phyloP scores from a whole-genome alignment of 2,113 vertebrate species.

The Grus americana region DNA sequence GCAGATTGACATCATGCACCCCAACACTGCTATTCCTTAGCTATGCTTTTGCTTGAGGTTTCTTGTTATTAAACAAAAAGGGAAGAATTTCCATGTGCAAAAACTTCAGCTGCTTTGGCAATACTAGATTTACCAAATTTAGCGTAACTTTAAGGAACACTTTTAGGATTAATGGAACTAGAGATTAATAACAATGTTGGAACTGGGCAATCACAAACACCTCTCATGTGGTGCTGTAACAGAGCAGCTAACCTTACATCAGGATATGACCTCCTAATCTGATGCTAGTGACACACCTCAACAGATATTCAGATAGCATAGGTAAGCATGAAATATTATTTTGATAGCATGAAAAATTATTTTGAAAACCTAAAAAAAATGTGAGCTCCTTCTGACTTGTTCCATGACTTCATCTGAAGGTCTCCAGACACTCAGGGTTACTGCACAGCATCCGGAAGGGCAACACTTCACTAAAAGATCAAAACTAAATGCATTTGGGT shows the following conservation, averaged over 20 bases:
- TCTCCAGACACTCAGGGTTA: neutral
- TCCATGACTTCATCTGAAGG: neutral
- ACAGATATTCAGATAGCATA: neutral
- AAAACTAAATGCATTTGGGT: neutral
- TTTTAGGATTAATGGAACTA: neutral
- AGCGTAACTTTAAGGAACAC: neutral
- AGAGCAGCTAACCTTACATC: neutral
- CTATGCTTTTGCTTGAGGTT: neutral
- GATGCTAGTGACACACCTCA: neutral
- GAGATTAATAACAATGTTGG: neutral
- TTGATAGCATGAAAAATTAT: neutral
- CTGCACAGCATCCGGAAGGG: rapidly evolving
- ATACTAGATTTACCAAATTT: neutral
- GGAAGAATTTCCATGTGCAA: neutral
- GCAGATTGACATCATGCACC: neutral
- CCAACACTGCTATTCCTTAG: neutral
- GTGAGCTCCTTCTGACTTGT: neutral
- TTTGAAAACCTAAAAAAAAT: neutral
- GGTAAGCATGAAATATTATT: neutral
- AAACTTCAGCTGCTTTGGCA: neutral
- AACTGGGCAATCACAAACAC: neutral
- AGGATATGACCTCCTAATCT: neutral
- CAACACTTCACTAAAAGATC: neutral
- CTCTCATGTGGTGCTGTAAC: neutral
- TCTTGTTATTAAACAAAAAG: neutral